A percentile compares a stretch with the other conserved stretches of the same genome.
phyloP scores from a whole-genome alignment of 2,888 invertebrate species.

The Ypsolopha sequella region DNA sequence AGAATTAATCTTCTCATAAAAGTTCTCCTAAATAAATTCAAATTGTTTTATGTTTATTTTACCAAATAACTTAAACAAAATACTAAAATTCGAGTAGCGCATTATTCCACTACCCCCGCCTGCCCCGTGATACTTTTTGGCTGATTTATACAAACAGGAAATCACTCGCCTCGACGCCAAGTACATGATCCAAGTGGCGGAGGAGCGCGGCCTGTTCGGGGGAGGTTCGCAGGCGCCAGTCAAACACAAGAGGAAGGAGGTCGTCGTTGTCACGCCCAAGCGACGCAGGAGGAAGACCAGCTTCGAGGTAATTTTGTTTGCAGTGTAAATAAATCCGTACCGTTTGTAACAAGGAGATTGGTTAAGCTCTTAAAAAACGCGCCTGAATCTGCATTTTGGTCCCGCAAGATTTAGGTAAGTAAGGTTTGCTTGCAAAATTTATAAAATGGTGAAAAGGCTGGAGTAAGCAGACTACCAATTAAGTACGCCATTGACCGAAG shows the following conservation, averaged over 20 bases:
- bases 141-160: slow-evolving; percentile 48
- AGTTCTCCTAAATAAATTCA: slow-evolving; percentile 2
- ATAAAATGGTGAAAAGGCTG: too few species aligned
- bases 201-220: slow-evolving; percentile 83
- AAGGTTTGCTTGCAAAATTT: too few species aligned
- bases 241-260: slow-evolving; percentile 25
- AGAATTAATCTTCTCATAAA: slow-evolving; percentile 8
- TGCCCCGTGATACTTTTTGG: too few species aligned
- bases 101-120: too few species aligned
- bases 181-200: slow-evolving; percentile 87
- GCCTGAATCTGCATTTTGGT: too few species aligned
- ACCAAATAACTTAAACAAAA: slow-evolving; percentile 25
- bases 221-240: slow-evolving; percentile 43
- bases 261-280: slow-evolving; percentile 25
- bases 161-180: slow-evolving; percentile 83
- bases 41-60: slow-evolving; percentile 16
- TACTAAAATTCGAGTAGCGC: too few species aligned
- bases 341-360: background rate
- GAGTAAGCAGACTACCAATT: too few species aligned
- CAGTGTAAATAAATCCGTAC: background rate
- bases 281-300: slow-evolving; percentile 35
- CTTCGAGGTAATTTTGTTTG: slow-evolving; percentile 33
- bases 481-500: too few species aligned
- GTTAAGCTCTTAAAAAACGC: too few species aligned
- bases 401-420: too few species aligned